Base-by-base conservation (phyloP, 1,140 invertebrate species). In the Procambarus clarkii region DNA sequence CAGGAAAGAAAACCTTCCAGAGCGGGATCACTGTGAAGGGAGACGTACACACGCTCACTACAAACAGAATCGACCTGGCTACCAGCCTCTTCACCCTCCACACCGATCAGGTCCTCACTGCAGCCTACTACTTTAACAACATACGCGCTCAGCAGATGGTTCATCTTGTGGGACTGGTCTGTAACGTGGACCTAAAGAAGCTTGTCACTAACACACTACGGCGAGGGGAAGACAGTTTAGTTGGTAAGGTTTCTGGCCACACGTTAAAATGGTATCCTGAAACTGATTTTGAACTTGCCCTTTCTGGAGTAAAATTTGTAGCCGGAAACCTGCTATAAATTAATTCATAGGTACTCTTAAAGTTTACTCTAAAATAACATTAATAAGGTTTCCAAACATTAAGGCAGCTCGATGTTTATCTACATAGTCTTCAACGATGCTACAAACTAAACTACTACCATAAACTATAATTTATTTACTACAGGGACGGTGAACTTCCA, bases 1-100 rank as follows among this genome's bases (percentile, higher is more conserved):
- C 79, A 89, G 87, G 77, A 3, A 81, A 58, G 64, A 89, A 89
- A 64, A 83, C 18, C 9, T 89, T 89, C 44, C 21, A 76, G 69
- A 44, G n/a, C 46, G 87, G 87, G 45, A 18, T 89, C 18, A 44
- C 64, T 44, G 64, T 89, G n/a, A 50, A 71, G 0, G 79, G 79
- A 15, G 60, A 82, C 48, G 71, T 89, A 44, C 21, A 83, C 44
- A 46, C 87, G 21, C 21, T 15, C 11, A 82, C 87, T 11, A 82
- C 71, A 21, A 89, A 89, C 24, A 64, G 79, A n/a, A 76, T 89
- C 2, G 87, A 89, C 80, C 58, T 89, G 78, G 24, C 58, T 5
- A 82, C 60, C 0, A 34, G 50, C 34, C 80, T 89, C 44, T 79
- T 89, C 3, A 89, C 87, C 34, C 79, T 60, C 64, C 78, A 89